A percentile compares a stretch with the other conserved stretches of the same genome.
Evolutionary conservation across 1,140 invertebrate genomes (phyloP).

Genomic region (Drosophila pectinifera): DNA sequence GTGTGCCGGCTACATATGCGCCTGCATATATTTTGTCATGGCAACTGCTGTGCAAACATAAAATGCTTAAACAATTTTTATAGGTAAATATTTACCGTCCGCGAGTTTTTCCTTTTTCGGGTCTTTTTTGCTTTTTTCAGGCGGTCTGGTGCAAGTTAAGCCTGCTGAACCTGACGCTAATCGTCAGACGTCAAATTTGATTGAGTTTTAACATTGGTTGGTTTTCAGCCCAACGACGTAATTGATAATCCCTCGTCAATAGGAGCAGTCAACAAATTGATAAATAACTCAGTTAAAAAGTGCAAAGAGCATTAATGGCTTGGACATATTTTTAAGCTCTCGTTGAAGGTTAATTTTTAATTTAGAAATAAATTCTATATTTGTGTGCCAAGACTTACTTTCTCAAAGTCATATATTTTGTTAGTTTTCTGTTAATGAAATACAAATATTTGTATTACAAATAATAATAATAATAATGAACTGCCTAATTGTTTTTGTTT

Average conservation of each 20-base stretch:
- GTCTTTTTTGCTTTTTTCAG: conserved; percentile 7
- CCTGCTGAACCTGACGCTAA: conserved; percentile 44
- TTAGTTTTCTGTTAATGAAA: too few species aligned
- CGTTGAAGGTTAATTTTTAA: too few species aligned
- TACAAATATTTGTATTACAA: too few species aligned
- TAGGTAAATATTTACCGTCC: conserved; percentile 68
- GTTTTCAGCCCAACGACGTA: conserved; percentile 18
- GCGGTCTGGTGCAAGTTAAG: background rate
- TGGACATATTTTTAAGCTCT: background rate
- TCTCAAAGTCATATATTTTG: too few species aligned
- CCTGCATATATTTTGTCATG: conserved; percentile 37
- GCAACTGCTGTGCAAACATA: conserved; percentile 79
- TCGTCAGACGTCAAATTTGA: conserved; percentile 71
- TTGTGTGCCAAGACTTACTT: too few species aligned
- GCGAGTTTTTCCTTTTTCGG: conserved; percentile 12
- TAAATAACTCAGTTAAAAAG: conserved; percentile 16
- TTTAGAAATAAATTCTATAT: too few species aligned
- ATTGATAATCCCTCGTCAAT: conserved; percentile 58
- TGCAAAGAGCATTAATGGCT: background rate
- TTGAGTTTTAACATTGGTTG: conserved; percentile 63
- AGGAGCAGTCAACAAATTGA: conserved; percentile 6
- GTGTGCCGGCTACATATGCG: conserved; percentile 4
- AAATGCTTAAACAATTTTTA: conserved; percentile 79
- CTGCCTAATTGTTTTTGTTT: too few species aligned
- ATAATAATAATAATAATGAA: too few species aligned